Conservation (phyloP, 2,888 invertebrate species). For the Scelioninae gen. 1 region DNA sequence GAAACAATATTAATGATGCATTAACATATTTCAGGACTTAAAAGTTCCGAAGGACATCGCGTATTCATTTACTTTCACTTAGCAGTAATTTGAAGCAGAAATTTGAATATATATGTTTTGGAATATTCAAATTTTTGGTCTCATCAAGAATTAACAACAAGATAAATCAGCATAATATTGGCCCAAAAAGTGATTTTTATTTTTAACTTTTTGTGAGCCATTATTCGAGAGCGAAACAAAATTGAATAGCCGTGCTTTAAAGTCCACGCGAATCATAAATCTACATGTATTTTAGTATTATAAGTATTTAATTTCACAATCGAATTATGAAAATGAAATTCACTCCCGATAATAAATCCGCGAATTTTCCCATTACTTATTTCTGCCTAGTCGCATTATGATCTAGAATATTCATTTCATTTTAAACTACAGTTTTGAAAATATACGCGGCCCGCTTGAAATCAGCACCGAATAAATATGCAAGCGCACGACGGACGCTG, state of each 20-base stretch:
- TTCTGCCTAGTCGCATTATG: conserved; percentile 49
- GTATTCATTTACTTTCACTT: conserved; percentile 6
- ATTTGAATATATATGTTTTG: neutral
- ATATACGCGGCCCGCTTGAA: conserved; percentile 20
- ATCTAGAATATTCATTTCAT: conserved; percentile 43
- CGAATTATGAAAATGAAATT: conserved; percentile 47
- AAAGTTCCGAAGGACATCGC: no score
- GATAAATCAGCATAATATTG: conserved; percentile 20
- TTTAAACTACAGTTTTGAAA: conserved; percentile 43
- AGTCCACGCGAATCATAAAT: conserved; percentile 24
- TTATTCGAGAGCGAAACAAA: neutral
- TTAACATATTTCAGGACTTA: no score
- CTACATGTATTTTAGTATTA: conserved; percentile 20
- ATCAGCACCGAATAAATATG: conserved; percentile 53
- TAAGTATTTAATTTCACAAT: conserved; percentile 48
- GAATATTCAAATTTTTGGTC: conserved; percentile 10
- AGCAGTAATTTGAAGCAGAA: neutral
- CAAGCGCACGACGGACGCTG: conserved; percentile 34
- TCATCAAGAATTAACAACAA: neutral
- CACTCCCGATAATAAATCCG: conserved; percentile 37
- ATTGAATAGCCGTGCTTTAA: neutral
- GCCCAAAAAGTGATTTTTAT: neutral
- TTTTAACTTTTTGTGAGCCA: neutral
- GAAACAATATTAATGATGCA: no score
- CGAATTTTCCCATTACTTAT: conserved; percentile 53